Percentiles rank a stretch among this genome's conserved stretches.
Evolutionary conservation across 2,888 invertebrate genomes (phyloP).

Genomic region (Hyppa rectilinea): DNA sequence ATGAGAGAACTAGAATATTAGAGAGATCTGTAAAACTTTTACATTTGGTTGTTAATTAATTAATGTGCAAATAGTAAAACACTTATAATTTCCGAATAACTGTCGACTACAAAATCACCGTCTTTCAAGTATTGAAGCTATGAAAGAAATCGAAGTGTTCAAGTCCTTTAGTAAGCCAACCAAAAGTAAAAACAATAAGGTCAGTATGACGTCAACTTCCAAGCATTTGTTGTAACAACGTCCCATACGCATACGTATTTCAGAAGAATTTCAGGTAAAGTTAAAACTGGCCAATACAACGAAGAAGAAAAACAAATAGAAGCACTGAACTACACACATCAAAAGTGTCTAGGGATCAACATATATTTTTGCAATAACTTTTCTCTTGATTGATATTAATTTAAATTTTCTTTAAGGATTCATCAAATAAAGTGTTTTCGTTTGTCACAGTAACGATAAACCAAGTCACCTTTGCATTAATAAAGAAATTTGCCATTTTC

Average conservation of each 20-base stretch:
- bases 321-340: too few species aligned
- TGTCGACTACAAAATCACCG: background rate
- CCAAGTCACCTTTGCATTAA: too few species aligned
- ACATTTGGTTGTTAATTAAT: background rate
- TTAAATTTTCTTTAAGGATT: too few species aligned
- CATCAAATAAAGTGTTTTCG: too few species aligned
- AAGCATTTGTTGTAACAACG: constrained; percentile 51
- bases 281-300: background rate
- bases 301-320: constrained; percentile 21
- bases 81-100: background rate
- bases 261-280: constrained; percentile 21
- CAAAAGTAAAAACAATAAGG: constrained; percentile 50
- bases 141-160: background rate
- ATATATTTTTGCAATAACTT: too few species aligned
- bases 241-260: constrained; percentile 24
- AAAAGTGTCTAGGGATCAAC: too few species aligned
- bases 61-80: background rate
- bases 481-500: too few species aligned
- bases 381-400: too few species aligned
- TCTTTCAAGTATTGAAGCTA: background rate
- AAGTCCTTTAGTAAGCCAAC: constrained; percentile 6
- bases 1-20: background rate
- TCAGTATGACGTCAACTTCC: constrained; percentile 53
- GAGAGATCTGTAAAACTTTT: background rate
- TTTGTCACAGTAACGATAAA: too few species aligned